Base-by-base conservation (phyloP, 2,797 vertebrate genomes). In the Sebastes itinus region DNA sequence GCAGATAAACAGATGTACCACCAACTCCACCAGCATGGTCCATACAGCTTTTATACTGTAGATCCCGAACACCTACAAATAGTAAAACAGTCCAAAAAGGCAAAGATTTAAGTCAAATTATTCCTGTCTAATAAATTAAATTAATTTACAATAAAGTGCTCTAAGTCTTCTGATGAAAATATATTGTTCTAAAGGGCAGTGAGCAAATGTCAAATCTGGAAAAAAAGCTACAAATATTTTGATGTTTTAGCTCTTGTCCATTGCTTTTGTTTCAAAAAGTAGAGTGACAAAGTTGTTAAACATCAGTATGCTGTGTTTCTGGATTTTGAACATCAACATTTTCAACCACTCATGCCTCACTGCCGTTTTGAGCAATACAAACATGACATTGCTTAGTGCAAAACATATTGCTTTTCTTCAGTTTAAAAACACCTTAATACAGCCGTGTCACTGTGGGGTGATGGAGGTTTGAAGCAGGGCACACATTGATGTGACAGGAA, bases 351-450 rank as follows among this genome's bases (percentile, higher is more conserved):
- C 11, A 25, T 18, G n/a, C 4, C 7, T 70, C 16, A 13, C 62
- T 54, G 25, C 25, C 18, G 38, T 38, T 78, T 72, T 27, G 14
- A 62, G 70, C 59, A 62, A 23, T 4, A 52, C 52, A 71, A 74
- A 71, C 7, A 38, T 4, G 6, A 35, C 7, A 22, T 58, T 80
- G 28, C 60, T 60, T 35, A 0, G 9, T 61, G 55, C 13, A 16
- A 16, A 38, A 61, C 6, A 81, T 46, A 42, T 67, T 27, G 10
- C 25, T 62, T 77, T 75, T 60, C 32, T 25, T 56, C 42, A 55
- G 5, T 52, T 75, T 64, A n/a, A 78, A 77, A 80, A 61, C 59
- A 28, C 55, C 33, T 72, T 33, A 59, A 68, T 56, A 74, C 42
- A 63, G 68, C 32, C 7, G n/a, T 70, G 55, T 16, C 58, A 30